phyloP scores from a whole-genome alignment of 1,140 invertebrate species.

The Stegodyphus mimosarum region DNA sequence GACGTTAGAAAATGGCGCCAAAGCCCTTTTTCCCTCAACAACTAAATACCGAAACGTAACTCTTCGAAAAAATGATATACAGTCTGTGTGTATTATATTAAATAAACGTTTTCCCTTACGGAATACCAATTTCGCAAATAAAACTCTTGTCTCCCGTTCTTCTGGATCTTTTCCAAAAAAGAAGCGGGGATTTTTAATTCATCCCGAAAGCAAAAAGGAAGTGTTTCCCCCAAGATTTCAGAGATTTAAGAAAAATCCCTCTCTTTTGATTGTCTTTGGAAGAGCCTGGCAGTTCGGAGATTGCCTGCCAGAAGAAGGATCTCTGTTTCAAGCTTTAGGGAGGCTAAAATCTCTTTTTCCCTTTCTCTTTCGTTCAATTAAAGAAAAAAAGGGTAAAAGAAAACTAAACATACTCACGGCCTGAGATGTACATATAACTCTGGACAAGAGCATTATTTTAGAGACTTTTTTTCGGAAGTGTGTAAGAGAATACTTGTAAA shows the following conservation, averaged over 20 bases:
- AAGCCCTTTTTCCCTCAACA: no score
- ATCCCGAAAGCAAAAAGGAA: constrained; percentile 2
- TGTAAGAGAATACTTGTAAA: no score
- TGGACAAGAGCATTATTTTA: no score
- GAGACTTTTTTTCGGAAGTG: no score
- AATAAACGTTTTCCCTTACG: no score
- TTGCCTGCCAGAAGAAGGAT: constrained; percentile 17
- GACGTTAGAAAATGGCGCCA: no score
- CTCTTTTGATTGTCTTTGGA: not conserved
- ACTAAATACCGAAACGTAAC: no score
- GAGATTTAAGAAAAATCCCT: constrained; percentile 13
- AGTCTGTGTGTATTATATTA: no score
- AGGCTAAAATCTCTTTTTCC: not conserved
- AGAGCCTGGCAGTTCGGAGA: constrained; percentile 14
- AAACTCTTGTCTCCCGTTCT: not conserved
- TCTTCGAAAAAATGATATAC: no score
- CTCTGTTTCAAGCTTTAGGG: constrained; percentile 3
- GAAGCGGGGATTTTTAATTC: constrained; percentile 15
- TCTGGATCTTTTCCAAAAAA: constrained; percentile 23
- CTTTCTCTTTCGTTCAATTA: no score
- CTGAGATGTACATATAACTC: no score
- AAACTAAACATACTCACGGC: no score
- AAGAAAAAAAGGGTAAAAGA: constrained; percentile 5
- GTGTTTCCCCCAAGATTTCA: constrained; percentile 21
- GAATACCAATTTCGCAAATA: not conserved